phyloP scores from a whole-genome alignment of 2,888 invertebrate species.

The Lucinisca nassula region DNA sequence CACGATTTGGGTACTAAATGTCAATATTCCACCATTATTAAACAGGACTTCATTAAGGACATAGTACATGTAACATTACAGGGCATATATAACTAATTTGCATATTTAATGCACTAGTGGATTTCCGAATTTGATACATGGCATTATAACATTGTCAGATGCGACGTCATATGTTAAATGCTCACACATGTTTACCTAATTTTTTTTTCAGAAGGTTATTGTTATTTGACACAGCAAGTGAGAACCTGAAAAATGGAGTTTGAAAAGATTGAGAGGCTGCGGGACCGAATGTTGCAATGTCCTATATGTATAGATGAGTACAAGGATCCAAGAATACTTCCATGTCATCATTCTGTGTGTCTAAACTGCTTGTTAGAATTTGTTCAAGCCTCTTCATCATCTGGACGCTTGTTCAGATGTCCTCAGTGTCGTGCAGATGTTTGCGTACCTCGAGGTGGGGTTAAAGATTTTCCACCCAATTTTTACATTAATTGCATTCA shows the following conservation, averaged over 20 bases:
- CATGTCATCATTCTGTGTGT: conserved; percentile 83
- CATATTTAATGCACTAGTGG: no score
- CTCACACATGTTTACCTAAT: no score
- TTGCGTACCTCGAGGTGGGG: conserved; percentile 80
- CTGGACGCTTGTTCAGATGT: conserved; percentile 80
- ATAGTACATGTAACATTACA: no score
- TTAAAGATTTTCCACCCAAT: conserved; percentile 82
- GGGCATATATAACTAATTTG: no score
- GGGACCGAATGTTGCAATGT: conserved; percentile 82
- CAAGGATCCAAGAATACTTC: conserved; percentile 82
- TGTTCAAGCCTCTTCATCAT: conserved; percentile 76
- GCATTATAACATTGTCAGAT: no score
- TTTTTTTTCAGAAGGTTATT: no score
- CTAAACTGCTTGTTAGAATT: conserved; percentile 79
- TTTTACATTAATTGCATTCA: conserved; percentile 83
- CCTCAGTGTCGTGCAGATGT: conserved; percentile 78
- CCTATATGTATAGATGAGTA: conserved; percentile 85
- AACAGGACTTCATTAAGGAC: no score
- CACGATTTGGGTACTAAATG: no score
- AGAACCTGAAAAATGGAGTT: conserved; percentile 58
- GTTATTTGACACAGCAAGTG: no score
- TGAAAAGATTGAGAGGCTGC: conserved; percentile 80
- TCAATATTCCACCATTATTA: no score
- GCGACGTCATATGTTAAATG: no score
- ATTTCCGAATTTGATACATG: no score